phyloP scores from a whole-genome alignment of 2,888 invertebrate species.

The Cephus spinipes region DNA sequence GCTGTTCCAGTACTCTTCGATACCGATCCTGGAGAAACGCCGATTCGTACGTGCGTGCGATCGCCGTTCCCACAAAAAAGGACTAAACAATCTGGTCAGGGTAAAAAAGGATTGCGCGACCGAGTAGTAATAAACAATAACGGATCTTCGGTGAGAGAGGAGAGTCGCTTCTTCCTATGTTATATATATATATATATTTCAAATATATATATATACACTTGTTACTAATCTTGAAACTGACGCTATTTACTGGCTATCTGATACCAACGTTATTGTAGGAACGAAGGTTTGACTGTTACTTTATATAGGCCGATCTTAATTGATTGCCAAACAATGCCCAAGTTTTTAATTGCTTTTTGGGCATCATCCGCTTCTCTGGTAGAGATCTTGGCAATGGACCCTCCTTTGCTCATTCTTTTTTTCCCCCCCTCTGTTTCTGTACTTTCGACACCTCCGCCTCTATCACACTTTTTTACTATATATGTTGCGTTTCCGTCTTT shows the following conservation, averaged over 20 bases:
- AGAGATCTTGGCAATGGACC: too few relatives aligned
- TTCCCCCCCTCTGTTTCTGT: background rate
- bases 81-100: conserved; percentile 25
- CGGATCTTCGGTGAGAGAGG: conserved; percentile 11
- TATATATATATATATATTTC: background rate
- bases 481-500: background rate
- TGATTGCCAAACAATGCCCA: conserved; percentile 47
- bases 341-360: conserved; percentile 49
- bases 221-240: background rate
- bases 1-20: conserved; percentile 7
- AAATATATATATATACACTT: background rate
- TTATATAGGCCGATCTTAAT: conserved; percentile 34
- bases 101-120: conserved; percentile 11
- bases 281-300: background rate
- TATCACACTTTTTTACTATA: background rate
- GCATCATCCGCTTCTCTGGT: conserved; percentile 45
- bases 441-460: background rate
- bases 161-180: background rate
- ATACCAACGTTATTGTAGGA: too few relatives aligned
- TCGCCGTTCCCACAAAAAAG: conserved; percentile 16
- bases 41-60: conserved; percentile 45
- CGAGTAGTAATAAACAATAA: conserved; percentile 30
- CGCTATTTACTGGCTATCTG: background rate
- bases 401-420: background rate
- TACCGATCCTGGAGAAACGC: conserved; percentile 33